Evolutionary conservation across 2,113 vertebrate species (phyloP), one percentile per base, ranked within the genome.

Genomic region (Ammodytes marinus): DNA sequence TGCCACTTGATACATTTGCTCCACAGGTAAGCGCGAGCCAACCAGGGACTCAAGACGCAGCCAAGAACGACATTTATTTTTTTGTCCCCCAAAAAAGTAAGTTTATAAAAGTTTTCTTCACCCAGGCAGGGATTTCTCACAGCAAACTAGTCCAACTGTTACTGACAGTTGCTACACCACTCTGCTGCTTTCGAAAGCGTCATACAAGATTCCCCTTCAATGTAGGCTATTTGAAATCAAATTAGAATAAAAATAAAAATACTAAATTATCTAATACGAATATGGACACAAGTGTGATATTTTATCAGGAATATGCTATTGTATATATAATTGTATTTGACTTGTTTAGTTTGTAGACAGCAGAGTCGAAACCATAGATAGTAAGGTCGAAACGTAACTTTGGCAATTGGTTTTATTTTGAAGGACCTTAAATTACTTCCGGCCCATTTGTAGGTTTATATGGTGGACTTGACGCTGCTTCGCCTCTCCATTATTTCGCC

Each of bases 401-500:
- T 3, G 2, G 19, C 0, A 15, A 1, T 7, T 4, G 0, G 0
- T 54, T 83, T 88, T 82, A 72, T 79, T 91, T 79, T 89, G 67
- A 86, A 89, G 40, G 11, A 12, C 58, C 17, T 0, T 0, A 0
- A 0, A 27, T 27, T 0, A 27, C 12, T 81, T 89, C 77, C 79
- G 42, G 52, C 74, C 0, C 0, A 0, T 12, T 0, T 43, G 5
- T 3, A 0, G 1, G 6, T 69, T 3, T 15, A 3, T 9, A 0
- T 0, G 0, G 1, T 0, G 0, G 6, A 0, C 74, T 89, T 86
- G 66, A 74, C 43, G 7, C 17, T 19, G 57, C 2, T 17, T 89
- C 69, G 71, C 61, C 64, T 74, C 85, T 85, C 86, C 93, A 92
- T 94, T 85, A 84, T 83, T 72, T 89, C 60, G 47, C 67, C 80